Conservation (phyloP, 1,140 invertebrate species). For the Halesus radiatus region DNA sequence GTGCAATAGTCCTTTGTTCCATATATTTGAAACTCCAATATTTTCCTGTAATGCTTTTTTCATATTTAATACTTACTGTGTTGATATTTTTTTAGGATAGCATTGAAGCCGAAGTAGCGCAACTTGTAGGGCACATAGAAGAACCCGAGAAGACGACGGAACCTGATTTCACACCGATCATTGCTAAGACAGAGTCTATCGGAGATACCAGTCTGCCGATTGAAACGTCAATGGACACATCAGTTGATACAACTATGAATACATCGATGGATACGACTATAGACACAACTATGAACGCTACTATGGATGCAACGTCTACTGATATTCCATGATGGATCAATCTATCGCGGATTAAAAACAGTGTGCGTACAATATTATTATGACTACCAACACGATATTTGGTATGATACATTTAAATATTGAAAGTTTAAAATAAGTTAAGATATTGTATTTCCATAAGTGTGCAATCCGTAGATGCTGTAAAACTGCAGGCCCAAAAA, state of each 20-base stretch:
- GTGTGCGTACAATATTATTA: no score
- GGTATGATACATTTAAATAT: no score
- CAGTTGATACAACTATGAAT: no score
- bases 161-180: background rate
- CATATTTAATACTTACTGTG: background rate
- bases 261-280: no score
- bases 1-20: no score
- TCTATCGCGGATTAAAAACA: slow-evolving; percentile 6
- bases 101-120: background rate
- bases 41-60: background rate
- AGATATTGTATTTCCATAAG: no score
- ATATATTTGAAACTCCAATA: no score
- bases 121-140: background rate
- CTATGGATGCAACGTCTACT: background rate
- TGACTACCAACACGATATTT: no score
- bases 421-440: no score
- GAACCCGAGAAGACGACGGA: background rate
- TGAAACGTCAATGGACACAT: background rate
- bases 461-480: no score
- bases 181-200: slow-evolving; percentile 12
- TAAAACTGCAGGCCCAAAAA: no score
- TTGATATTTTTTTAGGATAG: slow-evolving; percentile 2
- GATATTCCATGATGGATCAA: slow-evolving; percentile 1
- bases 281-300: no score
- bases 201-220: background rate